Evolutionary conservation across 1,140 invertebrate species (phyloP).

Genomic region (Caerostris extrusa): DNA sequence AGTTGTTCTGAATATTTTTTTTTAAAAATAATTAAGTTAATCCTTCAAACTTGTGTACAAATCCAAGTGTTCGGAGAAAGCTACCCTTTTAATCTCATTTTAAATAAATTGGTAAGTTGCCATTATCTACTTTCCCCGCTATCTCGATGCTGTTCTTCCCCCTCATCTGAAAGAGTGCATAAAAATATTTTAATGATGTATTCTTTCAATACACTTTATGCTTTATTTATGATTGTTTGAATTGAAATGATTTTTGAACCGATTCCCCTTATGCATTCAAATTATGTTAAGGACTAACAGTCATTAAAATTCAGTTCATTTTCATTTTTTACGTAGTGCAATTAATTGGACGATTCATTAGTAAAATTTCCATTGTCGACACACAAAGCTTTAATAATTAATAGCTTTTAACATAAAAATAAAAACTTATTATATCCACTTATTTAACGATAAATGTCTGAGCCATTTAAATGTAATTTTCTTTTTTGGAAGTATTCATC

Average conservation of each 20-base stretch:
- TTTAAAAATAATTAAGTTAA: too few relatives aligned
- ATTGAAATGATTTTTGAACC: constrained; percentile 10
- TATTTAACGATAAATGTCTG: neutral
- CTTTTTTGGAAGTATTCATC: neutral
- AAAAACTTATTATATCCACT: constrained; percentile 3
- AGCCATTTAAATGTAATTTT: neutral
- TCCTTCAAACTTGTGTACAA: too few relatives aligned
- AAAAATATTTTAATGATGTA: constrained; percentile 18
- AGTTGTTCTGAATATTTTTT: too few relatives aligned
- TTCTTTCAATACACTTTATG: neutral
- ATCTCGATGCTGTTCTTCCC: neutral
- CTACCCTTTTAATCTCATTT: neutral
- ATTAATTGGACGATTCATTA: constrained; percentile 32
- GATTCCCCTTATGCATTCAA: neutral
- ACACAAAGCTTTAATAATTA: neutral
- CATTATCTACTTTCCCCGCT: neutral
- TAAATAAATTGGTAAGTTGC: neutral
- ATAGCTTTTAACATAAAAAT: constrained; percentile 20
- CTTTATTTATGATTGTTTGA: constrained; percentile 10
- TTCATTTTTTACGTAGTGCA: constrained; percentile 8
- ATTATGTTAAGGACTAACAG: neutral
- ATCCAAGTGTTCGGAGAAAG: too few relatives aligned
- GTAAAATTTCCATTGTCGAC: neutral
- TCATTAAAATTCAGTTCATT: constrained; percentile 29
- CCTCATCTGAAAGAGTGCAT: neutral